Conservation (phyloP, 2,113 vertebrate species). For the Eurypyga helias region DNA sequence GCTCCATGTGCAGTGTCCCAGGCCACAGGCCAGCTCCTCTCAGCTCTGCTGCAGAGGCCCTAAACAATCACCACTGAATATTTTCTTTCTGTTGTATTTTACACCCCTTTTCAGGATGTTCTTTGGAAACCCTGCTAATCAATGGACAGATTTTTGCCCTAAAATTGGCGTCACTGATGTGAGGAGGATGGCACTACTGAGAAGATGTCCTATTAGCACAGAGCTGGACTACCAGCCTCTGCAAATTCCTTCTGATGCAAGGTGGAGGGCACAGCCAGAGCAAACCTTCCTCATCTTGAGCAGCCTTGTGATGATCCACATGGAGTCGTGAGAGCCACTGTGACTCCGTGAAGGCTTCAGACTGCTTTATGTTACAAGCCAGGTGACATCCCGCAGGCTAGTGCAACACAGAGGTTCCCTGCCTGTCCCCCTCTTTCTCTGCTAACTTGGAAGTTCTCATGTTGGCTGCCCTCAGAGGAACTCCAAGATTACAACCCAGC, state of each 20-base stretch:
- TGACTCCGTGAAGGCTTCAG: neutral
- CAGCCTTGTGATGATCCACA: neutral
- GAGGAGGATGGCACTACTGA: neutral
- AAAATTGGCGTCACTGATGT: neutral
- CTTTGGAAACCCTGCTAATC: neutral
- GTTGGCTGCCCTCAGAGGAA: neutral
- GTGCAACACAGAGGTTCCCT: neutral
- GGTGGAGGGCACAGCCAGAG: neutral
- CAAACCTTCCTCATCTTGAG: neutral
- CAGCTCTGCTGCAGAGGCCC: neutral
- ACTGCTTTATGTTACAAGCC: neutral
- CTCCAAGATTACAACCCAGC: neutral
- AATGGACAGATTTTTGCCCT: neutral
- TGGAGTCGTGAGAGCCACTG: rapidly evolving
- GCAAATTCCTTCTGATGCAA: neutral
- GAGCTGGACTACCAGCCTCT: neutral
- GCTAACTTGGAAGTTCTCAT: neutral
- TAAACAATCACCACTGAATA: neutral
- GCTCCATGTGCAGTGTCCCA: neutral
- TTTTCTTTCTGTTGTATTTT: neutral
- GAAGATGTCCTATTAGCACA: neutral
- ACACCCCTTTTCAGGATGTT: neutral
- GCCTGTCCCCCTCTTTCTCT: neutral
- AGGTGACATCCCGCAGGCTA: neutral
- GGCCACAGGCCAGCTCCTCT: neutral